phyloP scores from a whole-genome alignment of 2,888 invertebrate species.

The Coelogynopora nodosa region DNA sequence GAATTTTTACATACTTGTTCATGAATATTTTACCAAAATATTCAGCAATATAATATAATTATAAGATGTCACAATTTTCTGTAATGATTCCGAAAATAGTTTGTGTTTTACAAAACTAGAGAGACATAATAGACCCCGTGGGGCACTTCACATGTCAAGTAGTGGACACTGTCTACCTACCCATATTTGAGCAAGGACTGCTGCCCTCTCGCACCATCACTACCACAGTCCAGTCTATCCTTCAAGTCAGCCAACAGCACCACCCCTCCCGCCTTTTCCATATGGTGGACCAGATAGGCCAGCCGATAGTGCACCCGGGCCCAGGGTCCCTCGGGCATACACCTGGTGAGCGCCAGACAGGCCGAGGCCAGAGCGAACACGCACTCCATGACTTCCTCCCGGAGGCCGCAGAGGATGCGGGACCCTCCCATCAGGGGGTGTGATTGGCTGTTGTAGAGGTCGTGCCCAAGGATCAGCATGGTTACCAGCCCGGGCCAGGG shows the following conservation, averaged over 20 bases:
- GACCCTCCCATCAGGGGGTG: neutral
- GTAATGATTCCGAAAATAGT: too few relatives aligned
- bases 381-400: neutral
- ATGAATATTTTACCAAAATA: too few relatives aligned
- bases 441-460: neutral
- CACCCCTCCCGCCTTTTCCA: slow-evolving; percentile 21
- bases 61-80: too few relatives aligned
- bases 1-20: too few relatives aligned
- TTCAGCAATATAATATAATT: too few relatives aligned
- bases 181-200: slow-evolving; percentile 55
- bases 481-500: neutral
- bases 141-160: too few relatives aligned
- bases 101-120: too few relatives aligned
- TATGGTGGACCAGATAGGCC: neutral
- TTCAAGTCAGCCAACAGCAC: neutral
- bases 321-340: neutral
- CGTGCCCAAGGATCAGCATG: neutral
- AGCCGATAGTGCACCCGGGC: neutral
- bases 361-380: neutral
- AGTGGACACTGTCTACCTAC: too few relatives aligned
- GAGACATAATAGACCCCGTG: too few relatives aligned
- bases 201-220: slow-evolving; percentile 50
- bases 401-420: neutral
- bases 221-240: slow-evolving; percentile 40
- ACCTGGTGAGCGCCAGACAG: neutral